Conservation (phyloP, 2,888 invertebrate species). For the Cephalotes varians region DNA sequence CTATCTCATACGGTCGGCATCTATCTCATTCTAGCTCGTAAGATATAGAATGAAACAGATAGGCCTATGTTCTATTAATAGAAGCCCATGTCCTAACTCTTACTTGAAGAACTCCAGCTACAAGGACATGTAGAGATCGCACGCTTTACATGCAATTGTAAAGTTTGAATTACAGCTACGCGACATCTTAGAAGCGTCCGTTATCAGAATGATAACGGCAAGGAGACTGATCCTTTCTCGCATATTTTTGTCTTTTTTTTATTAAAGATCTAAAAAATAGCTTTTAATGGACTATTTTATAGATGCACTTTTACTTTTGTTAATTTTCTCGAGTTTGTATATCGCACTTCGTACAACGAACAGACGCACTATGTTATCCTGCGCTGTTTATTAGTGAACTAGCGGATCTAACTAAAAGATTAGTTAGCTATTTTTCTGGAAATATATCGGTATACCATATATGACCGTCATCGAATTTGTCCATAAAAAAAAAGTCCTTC, state of each 20-base stretch:
- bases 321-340: conserved; percentile 34
- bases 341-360: conserved; percentile 37
- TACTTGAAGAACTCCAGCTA: too few relatives aligned
- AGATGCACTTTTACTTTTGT: conserved; percentile 38
- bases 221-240: conserved; percentile 1
- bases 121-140: conserved; percentile 12
- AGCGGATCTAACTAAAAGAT: not conserved
- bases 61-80: too few relatives aligned
- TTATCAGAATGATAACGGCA: conserved; percentile 26
- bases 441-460: not conserved
- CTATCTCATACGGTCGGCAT: too few relatives aligned
- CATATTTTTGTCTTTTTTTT: conserved; percentile 24
- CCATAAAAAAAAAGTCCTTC: conserved; percentile 44
- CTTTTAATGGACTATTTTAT: conserved; percentile 49
- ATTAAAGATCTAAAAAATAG: conserved; percentile 1
- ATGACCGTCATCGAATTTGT: conserved; percentile 42
- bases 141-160: conserved; percentile 68
- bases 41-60: too few relatives aligned
- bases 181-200: conserved; percentile 48
- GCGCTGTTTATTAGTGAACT: not conserved
- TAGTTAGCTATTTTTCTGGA: conserved; percentile 2
- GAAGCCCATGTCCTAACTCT: too few relatives aligned
- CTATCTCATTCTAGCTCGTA: too few relatives aligned
- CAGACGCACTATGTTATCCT: not conserved
- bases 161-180: conserved; percentile 52